A percentile compares a stretch with the other conserved stretches of the same genome.
Evolutionary conservation across 2,888 invertebrate species (phyloP).

Genomic region (Drosophila mercatorum): DNA sequence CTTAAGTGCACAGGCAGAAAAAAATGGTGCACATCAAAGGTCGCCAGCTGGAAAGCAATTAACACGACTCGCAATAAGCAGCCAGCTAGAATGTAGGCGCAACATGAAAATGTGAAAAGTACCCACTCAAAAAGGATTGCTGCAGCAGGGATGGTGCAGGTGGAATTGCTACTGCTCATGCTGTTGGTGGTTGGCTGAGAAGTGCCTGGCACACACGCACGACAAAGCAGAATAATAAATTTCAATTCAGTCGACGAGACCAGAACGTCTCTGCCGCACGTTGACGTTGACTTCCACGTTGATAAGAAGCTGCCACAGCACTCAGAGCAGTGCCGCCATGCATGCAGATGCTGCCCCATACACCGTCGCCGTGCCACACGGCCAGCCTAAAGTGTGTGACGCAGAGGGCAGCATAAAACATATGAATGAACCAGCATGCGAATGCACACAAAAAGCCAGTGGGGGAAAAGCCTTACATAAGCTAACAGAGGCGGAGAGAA

Average conservation of each 20-base stretch:
- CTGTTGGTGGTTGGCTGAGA: constrained; percentile 43
- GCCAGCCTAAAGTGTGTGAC: constrained; percentile 28
- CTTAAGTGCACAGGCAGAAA: constrained; percentile 56
- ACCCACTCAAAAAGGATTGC: constrained; percentile 45
- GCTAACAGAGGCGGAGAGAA: background rate
- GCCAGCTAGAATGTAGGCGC: constrained; percentile 15
- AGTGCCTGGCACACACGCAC: constrained; percentile 72
- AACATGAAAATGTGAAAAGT: constrained; percentile 55
- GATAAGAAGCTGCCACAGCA: constrained; percentile 64
- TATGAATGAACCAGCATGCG: constrained; percentile 15
- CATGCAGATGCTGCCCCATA: constrained; percentile 29
- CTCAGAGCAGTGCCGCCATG: constrained; percentile 24
- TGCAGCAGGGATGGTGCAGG: constrained; percentile 15
- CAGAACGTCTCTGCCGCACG: constrained; percentile 60
- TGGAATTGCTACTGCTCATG: background rate
- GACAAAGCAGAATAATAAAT: constrained; percentile 80
- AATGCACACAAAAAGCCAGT: constrained; percentile 34
- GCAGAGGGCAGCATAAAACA: constrained; percentile 4
- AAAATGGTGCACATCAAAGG: constrained; percentile 69
- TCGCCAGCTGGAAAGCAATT: constrained; percentile 74
- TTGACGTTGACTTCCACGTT: constrained; percentile 55
- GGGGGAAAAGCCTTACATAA: constrained; percentile 16
- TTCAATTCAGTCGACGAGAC: constrained; percentile 72
- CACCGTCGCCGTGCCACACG: constrained; percentile 18
- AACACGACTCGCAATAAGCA: constrained; percentile 52